Evolutionary conservation across 2,888 invertebrate genomes (phyloP), one percentile per base, ranked within the genome.

Genomic region (Machimus atricapillus): DNA sequence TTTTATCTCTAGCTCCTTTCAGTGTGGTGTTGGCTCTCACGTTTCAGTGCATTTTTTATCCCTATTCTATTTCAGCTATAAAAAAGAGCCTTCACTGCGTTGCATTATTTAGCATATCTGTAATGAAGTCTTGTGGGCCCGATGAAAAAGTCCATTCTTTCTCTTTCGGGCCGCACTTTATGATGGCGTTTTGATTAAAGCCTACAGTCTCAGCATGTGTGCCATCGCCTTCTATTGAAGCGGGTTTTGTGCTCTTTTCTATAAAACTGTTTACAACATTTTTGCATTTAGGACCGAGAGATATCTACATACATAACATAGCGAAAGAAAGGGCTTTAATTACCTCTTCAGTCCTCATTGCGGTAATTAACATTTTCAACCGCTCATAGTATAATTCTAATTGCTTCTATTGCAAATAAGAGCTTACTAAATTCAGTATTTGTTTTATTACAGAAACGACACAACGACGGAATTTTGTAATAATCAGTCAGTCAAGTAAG

Each of bases 31-130:
- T 79, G 52, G 79, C 79, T 52, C 79, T 52, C 52, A 79, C 79
- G 79, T 79, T 46, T 79, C 79, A 79, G 79, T 79, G 52, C 79
- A 79, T 79, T 79, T 79, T 79, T 79, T 52, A 79, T 79, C 79
- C 79, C 79, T 52, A 79, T 79, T 79, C 79, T 79, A 46, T 52
- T 78, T 78, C 31, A 52, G 52, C 79, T 79, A 52, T 79, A 52
- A 79, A 79, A 79, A 79, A 79, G 46, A 79, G 79, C 79, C 79
- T 79, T 46, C 79, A 79, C 79, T 52, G 46, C 27, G 52, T 27
- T 79, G 52, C 79, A 79, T 79, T 79, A 79, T 79, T 79, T 79
- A 79, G 79, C 79, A 79, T 79, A 79, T 79, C 79, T 52, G 79
- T 79, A 79, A 79, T 79, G 79, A 79, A 79, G 79, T 79, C 79